These are phyloP conservation scores for Montipora efflorescens DNA, from an alignment of 64 coral and sea anemone genomes.

Conservation along the genomic window DNA sequence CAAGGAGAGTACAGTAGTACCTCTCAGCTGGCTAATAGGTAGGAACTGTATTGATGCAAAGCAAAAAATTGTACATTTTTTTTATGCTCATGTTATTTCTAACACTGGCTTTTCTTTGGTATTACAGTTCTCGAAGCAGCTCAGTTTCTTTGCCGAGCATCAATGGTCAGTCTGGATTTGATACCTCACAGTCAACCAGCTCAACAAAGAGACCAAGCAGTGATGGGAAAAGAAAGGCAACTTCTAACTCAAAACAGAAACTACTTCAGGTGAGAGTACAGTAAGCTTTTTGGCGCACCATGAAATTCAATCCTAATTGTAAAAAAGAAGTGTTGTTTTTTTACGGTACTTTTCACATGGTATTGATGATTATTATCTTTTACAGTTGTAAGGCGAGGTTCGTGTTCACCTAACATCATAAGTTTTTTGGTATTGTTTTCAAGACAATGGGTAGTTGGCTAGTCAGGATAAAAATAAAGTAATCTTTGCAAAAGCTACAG, in stretches of 20 bases:
- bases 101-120: background rate
- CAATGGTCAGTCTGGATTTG: constrained; percentile 42
- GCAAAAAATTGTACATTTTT: background rate
- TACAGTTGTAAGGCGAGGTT: too few species aligned
- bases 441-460: background rate
- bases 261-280: background rate
- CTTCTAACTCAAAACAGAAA: constrained; percentile 48
- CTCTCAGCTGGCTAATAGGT: too few species aligned
- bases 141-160: constrained; percentile 94
- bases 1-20: too few species aligned
- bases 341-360: too few species aligned
- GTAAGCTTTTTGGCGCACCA: background rate
- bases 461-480: background rate
- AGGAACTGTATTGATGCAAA: background rate
- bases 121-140: constrained; percentile 55
- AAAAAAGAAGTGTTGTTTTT: too few species aligned
- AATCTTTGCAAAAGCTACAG: too few species aligned
- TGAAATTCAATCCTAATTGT: background rate
- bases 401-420: background rate
- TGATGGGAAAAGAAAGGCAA: constrained; percentile 90
- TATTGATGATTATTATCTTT: too few species aligned
- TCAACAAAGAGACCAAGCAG: constrained; percentile 86
- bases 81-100: too few species aligned
- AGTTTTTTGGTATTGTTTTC: background rate
- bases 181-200: background rate